Percentiles rank a stretch among this genome's conserved stretches.
phyloP scores from a whole-genome alignment of 2,113 vertebrate species.

The Burhinus bistriatus region DNA sequence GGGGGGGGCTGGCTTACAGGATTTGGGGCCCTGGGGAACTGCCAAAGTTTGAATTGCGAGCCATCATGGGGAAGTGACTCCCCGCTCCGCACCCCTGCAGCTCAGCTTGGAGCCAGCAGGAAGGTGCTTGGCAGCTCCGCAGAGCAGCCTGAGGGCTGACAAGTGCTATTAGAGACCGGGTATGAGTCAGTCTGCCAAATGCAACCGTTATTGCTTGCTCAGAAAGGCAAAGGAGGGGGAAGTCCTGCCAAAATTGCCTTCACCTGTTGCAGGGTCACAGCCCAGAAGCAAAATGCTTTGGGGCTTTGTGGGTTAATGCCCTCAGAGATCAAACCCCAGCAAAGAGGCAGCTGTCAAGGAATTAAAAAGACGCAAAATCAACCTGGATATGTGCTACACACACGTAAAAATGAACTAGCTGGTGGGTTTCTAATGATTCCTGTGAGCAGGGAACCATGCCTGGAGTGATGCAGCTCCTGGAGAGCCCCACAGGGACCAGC shows the following conservation, averaged over 20 bases:
- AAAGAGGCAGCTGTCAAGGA: background rate
- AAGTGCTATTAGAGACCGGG: background rate
- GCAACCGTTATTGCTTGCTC: background rate
- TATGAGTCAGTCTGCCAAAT: background rate
- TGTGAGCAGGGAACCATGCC: background rate
- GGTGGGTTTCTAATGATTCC: background rate
- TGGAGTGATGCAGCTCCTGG: background rate
- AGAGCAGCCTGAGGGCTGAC: background rate
- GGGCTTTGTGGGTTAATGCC: background rate
- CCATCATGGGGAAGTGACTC: background rate
- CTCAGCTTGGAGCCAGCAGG: background rate
- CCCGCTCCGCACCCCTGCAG: background rate
- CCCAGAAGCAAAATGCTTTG: background rate
- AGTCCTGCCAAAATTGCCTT: background rate
- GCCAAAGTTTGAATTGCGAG: background rate
- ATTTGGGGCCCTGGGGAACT: background rate
- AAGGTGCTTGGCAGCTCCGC: background rate
- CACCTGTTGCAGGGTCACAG: background rate
- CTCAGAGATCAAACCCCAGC: background rate
- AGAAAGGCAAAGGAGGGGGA: background rate
- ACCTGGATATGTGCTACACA: background rate
- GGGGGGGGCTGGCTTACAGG: background rate
- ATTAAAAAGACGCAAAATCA: background rate
- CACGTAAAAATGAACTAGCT: background rate
- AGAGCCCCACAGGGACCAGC: background rate